phyloP scores from a whole-genome alignment of 2,888 invertebrate genomes.

The Steromphala cineraria region DNA sequence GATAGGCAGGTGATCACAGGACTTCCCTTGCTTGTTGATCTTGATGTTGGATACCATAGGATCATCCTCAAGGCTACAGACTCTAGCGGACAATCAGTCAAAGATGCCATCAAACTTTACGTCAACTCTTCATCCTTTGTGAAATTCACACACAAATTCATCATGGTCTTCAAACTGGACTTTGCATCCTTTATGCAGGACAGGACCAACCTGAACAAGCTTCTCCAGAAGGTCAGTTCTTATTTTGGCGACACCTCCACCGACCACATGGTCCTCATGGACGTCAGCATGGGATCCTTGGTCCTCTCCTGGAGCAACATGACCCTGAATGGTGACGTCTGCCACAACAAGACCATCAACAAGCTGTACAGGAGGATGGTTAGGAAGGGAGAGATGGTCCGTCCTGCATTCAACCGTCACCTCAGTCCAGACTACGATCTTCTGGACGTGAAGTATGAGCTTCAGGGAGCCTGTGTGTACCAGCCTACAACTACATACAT shows the following conservation, averaged over 20 bases:
- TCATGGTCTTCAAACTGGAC: slow-evolving; percentile 42
- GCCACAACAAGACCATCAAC: slow-evolving; percentile 38
- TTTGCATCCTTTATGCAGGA: slow-evolving; percentile 40
- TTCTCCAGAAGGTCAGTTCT: slow-evolving; percentile 34
- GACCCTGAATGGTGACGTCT: slow-evolving; percentile 33
- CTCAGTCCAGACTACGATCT: slow-evolving; percentile 32
- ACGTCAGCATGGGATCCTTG: slow-evolving; percentile 42
- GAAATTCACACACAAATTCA: slow-evolving; percentile 38
- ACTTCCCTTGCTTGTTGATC: slow-evolving; percentile 52
- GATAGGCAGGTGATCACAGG: slow-evolving; percentile 54
- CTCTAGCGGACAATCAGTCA: slow-evolving; percentile 32
- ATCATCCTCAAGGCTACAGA: slow-evolving; percentile 45
- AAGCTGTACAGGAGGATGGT: slow-evolving; percentile 31
- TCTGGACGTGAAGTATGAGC: slow-evolving; percentile 29
- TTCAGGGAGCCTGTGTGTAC: slow-evolving; percentile 36
- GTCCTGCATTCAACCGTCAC: slow-evolving; percentile 33
- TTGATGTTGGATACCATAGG: slow-evolving; percentile 30
- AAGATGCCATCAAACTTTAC: slow-evolving; percentile 37
- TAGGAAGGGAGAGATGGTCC: slow-evolving; percentile 30
- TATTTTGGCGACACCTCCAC: slow-evolving; percentile 37
- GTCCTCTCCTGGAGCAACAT: slow-evolving; percentile 51
- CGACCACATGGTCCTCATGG: slow-evolving; percentile 38
- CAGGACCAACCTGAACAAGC: slow-evolving; percentile 33
- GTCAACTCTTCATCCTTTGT: slow-evolving; percentile 32
- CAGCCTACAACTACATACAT: background rate